Evolutionary conservation across 2,113 vertebrate genomes (phyloP), one percentile per base, ranked within the genome.

Genomic region (Myotis brandtii): DNA sequence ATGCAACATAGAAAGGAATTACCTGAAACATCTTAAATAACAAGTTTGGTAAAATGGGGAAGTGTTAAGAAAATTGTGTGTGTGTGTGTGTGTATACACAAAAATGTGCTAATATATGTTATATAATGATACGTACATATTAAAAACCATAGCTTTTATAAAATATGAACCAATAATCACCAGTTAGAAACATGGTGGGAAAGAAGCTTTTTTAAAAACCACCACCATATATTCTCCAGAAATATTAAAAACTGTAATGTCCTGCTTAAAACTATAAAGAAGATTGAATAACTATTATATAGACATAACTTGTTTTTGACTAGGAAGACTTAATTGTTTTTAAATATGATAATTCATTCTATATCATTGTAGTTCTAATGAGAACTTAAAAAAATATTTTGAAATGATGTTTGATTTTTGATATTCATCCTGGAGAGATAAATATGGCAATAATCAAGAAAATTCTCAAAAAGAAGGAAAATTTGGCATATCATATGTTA

Each of bases 321-420:
- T 89, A 80, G 52, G 70, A 87, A 94, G 21, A 27, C 23, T 83
- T 83, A n/a, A 34, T 80, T 72, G 73, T 86, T 91, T 82, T 89
- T 72, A 46, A 67, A 84, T 25, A 17, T 86, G 21, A 30, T 34
- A 52, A 3, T 59, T 92, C 14, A 86, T 86, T 23, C 59, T 89
- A 1, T 89, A 18, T 92, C 50, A 52, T 25, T 87, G 14, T 6
- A 86, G 52, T 79, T 56, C 43, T 43, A 50, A 9, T 94, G 23
- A 88, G 11, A 77, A 69, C 86, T 94, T 94, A 82, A 76, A 89
- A 23, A 73, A 0, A 8, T 3, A n/a, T 40, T 94, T 89, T 84
- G 4, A 73, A 93, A 46, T 11, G 20, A n/a, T 64, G 25, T 84
- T 77, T 93, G 32, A 75, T 86, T 73, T 95, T 95, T 89, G 30